These are phyloP conservation scores for Cacatua alba DNA, from an alignment of 2,113 vertebrate genomes.

Conservation along the genomic window DNA sequence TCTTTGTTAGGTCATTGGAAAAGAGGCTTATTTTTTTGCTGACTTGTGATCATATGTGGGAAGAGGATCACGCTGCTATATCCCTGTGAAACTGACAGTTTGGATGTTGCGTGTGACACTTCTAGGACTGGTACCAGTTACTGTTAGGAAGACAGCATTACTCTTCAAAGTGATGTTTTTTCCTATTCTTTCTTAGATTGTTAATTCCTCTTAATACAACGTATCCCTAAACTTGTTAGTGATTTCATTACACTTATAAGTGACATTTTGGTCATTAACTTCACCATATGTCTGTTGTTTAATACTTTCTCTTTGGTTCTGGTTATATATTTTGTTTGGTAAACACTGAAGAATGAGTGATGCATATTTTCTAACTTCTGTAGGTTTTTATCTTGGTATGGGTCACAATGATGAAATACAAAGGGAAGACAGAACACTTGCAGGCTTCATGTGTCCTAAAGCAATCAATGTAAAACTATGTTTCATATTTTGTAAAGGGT, in stretches of 20 bases:
- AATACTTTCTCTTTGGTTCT: neutral
- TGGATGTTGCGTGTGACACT: neutral
- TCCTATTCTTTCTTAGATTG: neutral
- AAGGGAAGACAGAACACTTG: neutral
- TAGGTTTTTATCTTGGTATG: neutral
- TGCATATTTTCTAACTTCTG: neutral
- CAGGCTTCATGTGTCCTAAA: neutral
- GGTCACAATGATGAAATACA: neutral
- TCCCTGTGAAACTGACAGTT: neutral
- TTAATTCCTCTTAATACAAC: neutral
- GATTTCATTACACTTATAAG: neutral
- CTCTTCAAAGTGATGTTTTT: neutral
- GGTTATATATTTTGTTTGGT: neutral
- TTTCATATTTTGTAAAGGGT: neutral
- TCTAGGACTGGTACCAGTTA: neutral
- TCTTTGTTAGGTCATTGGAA: neutral
- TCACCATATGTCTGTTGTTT: neutral
- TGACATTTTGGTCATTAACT: neutral
- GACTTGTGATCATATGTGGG: neutral
- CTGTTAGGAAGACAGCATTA: neutral
- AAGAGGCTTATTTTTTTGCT: slow-evolving; percentile 21
- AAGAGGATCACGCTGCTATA: neutral
- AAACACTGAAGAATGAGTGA: neutral
- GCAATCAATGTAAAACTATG: neutral
- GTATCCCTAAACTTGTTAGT: neutral